phyloP scores from a whole-genome alignment of 2,797 vertebrate genomes.

The Phalloptychus januarius region DNA sequence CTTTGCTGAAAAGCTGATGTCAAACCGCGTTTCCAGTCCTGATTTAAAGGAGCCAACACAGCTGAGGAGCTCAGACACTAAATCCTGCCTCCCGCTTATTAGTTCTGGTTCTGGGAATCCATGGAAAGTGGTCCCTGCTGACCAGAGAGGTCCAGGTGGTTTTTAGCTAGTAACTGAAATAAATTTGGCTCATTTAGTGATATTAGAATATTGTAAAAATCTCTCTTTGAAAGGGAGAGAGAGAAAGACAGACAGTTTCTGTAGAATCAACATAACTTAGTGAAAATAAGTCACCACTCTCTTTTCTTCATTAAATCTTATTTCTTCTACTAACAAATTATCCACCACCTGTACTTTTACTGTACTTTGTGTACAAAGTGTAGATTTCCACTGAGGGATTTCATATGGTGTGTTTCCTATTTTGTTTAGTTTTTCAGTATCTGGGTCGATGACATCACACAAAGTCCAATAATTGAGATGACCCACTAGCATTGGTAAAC shows the following conservation, averaged over 20 bases:
- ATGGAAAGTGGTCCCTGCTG: background rate
- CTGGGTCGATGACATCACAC: background rate
- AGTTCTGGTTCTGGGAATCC: background rate
- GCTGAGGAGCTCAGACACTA: background rate
- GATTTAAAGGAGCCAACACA: slow-evolving; percentile 1
- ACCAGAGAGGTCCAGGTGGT: background rate
- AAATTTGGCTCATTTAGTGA: background rate
- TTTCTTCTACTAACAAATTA: background rate
- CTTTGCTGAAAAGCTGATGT: background rate
- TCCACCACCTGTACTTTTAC: too few species aligned
- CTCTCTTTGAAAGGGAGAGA: background rate
- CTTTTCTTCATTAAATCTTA: background rate
- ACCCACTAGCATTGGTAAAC: too few species aligned
- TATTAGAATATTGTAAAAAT: background rate
- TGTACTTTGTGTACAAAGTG: too few species aligned
- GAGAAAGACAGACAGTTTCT: background rate
- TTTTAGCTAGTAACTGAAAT: background rate
- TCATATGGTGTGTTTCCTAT: background rate
- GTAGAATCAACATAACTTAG: background rate
- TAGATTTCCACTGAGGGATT: background rate
- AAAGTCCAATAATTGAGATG: background rate
- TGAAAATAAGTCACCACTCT: background rate
- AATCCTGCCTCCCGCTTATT: background rate
- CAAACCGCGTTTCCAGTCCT: background rate
- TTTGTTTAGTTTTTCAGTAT: background rate